Evolutionary conservation across 2,797 vertebrate species (phyloP).

Genomic region (Myripristis murdjan): DNA sequence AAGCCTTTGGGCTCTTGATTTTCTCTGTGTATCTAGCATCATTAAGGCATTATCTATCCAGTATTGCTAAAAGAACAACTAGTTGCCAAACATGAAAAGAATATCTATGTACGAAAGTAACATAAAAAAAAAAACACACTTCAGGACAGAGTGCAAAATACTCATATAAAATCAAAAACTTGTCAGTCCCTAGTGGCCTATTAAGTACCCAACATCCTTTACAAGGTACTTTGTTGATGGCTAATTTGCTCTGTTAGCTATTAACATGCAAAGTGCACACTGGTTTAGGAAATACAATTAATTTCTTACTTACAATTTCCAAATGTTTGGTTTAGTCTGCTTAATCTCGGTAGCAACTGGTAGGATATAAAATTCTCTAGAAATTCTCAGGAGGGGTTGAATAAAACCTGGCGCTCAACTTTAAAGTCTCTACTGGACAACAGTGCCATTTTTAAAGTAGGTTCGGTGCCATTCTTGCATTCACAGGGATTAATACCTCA

Average conservation of each 20-base stretch:
- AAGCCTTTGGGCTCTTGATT: conserved; percentile 61
- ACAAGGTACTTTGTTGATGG: conserved; percentile 55
- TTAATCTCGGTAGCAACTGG: conserved; percentile 85
- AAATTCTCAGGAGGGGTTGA: conserved; percentile 50
- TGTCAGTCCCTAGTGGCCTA: conserved; percentile 61
- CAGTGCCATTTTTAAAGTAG: conserved; percentile 21
- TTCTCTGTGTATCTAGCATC: conserved; percentile 68
- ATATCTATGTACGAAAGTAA: conserved; percentile 53
- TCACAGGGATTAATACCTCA: conserved; percentile 19
- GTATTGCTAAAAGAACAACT: conserved; percentile 84
- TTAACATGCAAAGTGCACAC: conserved; percentile 80
- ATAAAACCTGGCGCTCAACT: conserved; percentile 34
- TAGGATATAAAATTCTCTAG: conserved; percentile 72
- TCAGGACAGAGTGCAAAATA: conserved; percentile 81
- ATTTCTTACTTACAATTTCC: conserved; percentile 63
- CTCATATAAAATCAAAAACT: conserved; percentile 66
- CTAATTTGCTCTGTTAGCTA: conserved; percentile 70
- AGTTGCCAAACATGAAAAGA: conserved; percentile 62
- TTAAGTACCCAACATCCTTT: conserved; percentile 64
- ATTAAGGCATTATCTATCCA: conserved; percentile 86
- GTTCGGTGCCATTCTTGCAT: conserved; percentile 35
- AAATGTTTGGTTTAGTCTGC: conserved; percentile 82
- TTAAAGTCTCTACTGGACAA: conserved; percentile 19
- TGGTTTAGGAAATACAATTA: conserved; percentile 59
- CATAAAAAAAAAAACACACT: conserved; percentile 49